These are phyloP conservation scores for Drosophila lacteicornis DNA, from an alignment of 1,140 invertebrate genomes.

Conservation along the genomic window DNA sequence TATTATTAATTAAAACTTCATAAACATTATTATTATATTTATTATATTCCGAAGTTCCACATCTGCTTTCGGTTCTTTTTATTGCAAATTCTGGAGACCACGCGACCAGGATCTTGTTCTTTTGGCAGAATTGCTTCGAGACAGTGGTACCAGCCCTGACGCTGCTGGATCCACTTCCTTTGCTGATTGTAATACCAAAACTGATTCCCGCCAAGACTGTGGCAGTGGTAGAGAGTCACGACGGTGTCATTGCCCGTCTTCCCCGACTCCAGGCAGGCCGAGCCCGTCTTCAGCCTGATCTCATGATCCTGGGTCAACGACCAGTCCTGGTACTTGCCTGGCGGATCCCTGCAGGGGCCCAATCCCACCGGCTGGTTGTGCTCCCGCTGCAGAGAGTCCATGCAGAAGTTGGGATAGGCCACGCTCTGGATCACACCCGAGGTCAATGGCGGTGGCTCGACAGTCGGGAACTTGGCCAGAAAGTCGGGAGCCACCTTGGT, in stretches of 20 bases:
- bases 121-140: conserved; percentile 64
- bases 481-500: conserved; percentile 93
- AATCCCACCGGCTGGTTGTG: conserved; percentile 88
- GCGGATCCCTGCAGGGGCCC: conserved; percentile 52
- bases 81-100: not conserved
- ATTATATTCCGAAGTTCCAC: conserved; percentile 8
- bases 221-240: conserved; percentile 88
- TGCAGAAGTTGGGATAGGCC: conserved; percentile 88
- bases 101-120: not conserved
- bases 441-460: conserved; percentile 90
- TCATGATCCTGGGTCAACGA: conserved; percentile 89
- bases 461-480: conserved; percentile 89
- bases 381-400: conserved; percentile 89
- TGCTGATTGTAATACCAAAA: conserved; percentile 90
- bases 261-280: conserved; percentile 90
- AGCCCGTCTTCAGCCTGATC: conserved; percentile 87
- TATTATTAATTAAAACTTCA: not conserved
- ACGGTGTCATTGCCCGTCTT: conserved; percentile 87
- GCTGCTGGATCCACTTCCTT: conserved; percentile 89
- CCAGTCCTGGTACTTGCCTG: conserved; percentile 65
- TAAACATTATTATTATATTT: not conserved
- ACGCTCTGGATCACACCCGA: conserved; percentile 90
- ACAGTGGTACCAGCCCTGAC: conserved; percentile 88
- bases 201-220: conserved; percentile 91
- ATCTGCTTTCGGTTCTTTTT: not conserved